Conservation (phyloP, 2,113 vertebrate genomes). For the Sander lucioperca region DNA sequence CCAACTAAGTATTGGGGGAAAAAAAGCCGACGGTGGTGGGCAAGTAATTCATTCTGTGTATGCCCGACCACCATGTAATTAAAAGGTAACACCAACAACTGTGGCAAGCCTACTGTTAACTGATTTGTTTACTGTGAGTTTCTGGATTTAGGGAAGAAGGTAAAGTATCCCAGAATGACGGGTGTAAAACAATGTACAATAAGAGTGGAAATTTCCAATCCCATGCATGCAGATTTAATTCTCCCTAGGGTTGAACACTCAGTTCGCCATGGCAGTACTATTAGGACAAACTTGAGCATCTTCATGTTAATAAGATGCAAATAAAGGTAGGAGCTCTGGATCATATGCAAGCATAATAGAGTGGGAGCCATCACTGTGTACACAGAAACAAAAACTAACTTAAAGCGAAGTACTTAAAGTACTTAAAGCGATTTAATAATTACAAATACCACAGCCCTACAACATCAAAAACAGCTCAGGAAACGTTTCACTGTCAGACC, state of each 20-base stretch:
- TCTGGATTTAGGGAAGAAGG: neutral
- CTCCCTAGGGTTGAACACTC: neutral
- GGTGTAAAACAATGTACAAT: slow-evolving; percentile 15
- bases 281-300: slow-evolving; percentile 40
- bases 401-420: neutral
- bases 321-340: neutral
- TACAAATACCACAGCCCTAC: slow-evolving; percentile 1
- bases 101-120: neutral
- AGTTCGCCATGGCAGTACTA: slow-evolving; percentile 5
- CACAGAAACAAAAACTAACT: neutral
- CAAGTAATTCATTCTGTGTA: too few species aligned
- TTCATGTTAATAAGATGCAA: slow-evolving; percentile 33
- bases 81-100: too few species aligned
- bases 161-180: neutral
- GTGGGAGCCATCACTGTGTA: neutral
- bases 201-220: slow-evolving; percentile 1
- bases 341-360: neutral
- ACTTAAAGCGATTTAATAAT: slow-evolving; percentile 20
- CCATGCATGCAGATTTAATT: slow-evolving; percentile 12
- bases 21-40: too few species aligned
- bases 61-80: too few species aligned
- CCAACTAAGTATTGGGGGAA: too few species aligned
- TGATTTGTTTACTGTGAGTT: slow-evolving; percentile 2
- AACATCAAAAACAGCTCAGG: slow-evolving; percentile 29
- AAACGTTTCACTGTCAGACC: slow-evolving; percentile 39